Percentiles rank a stretch among this genome's conserved stretches.
These are phyloP conservation scores for Hippolais icterina DNA, from an alignment of 2,113 vertebrate species.

Conservation along the genomic window DNA sequence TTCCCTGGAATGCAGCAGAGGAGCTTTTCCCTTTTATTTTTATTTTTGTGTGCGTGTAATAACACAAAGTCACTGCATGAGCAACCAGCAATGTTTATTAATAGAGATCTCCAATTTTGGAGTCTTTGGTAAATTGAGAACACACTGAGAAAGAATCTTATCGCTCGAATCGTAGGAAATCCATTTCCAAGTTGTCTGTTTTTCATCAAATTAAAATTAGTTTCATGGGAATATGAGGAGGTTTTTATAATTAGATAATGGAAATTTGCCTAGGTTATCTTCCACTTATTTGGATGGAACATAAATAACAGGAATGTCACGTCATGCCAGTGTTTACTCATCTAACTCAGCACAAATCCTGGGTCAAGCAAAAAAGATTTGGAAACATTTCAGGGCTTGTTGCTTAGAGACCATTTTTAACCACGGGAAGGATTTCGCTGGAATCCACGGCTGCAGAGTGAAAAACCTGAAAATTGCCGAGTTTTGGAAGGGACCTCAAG, in stretches of 20 bases:
- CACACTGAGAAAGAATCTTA: conserved; percentile 68
- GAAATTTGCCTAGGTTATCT: conserved; percentile 70
- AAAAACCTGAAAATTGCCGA: background rate
- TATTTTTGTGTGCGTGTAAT: background rate
- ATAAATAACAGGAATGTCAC: conserved; percentile 61
- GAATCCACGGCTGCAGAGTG: background rate
- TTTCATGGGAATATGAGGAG: conserved; percentile 73
- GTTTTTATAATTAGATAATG: conserved; percentile 77
- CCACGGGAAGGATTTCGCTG: background rate
- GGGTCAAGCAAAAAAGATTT: conserved; percentile 37
- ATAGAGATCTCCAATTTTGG: conserved; percentile 66
- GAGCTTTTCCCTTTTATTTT: background rate
- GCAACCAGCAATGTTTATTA: conserved; percentile 58
- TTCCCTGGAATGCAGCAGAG: background rate
- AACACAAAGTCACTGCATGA: conserved; percentile 1
- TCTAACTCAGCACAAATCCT: conserved; percentile 61
- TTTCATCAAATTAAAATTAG: conserved; percentile 76
- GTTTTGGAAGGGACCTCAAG: background rate
- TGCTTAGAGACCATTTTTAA: conserved; percentile 54
- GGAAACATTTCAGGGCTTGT: conserved; percentile 41
- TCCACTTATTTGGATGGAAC: conserved; percentile 49
- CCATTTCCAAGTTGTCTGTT: conserved; percentile 69
- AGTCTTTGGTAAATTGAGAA: conserved; percentile 68
- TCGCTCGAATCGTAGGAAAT: conserved; percentile 48
- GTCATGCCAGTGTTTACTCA: conserved; percentile 39